These are phyloP conservation scores for Podargus strigoides DNA, from an alignment of 2,797 vertebrate genomes.

Conservation along the genomic window DNA sequence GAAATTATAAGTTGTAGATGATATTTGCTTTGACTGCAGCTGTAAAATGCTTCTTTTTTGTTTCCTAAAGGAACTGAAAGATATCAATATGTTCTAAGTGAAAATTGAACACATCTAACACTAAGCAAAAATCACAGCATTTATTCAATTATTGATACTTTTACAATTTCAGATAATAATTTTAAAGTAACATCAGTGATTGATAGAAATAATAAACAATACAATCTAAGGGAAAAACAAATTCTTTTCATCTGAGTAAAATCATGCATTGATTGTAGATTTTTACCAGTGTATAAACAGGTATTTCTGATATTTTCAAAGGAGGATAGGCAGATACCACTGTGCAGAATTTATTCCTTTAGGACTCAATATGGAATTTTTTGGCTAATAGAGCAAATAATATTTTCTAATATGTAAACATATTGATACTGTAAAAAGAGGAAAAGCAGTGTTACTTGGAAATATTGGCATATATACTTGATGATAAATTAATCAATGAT, in stretches of 20 bases:
- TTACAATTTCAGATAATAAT: background rate
- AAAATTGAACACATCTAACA: background rate
- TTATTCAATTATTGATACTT: background rate
- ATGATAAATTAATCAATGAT: background rate
- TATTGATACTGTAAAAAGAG: background rate
- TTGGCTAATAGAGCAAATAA: background rate
- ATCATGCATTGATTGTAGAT: background rate
- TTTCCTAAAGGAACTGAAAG: background rate
- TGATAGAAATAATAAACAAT: background rate
- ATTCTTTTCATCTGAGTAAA: background rate
- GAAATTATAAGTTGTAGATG: background rate
- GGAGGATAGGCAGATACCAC: background rate
- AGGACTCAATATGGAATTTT: background rate
- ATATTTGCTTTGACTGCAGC: background rate
- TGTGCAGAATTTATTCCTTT: background rate
- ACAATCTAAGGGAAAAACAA: background rate
- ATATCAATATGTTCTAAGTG: background rate
- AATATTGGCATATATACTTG: background rate
- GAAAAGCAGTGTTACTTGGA: background rate
- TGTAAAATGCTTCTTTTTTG: background rate
- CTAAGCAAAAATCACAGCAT: background rate
- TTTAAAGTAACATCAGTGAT: background rate
- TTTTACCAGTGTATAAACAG: background rate
- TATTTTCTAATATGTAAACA: background rate
- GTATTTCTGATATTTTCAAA: background rate